Percentiles rank a stretch among this genome's conserved stretches.
Evolutionary conservation across 2,888 invertebrate genomes (phyloP).

Genomic region (Chloroclystis v-ata): DNA sequence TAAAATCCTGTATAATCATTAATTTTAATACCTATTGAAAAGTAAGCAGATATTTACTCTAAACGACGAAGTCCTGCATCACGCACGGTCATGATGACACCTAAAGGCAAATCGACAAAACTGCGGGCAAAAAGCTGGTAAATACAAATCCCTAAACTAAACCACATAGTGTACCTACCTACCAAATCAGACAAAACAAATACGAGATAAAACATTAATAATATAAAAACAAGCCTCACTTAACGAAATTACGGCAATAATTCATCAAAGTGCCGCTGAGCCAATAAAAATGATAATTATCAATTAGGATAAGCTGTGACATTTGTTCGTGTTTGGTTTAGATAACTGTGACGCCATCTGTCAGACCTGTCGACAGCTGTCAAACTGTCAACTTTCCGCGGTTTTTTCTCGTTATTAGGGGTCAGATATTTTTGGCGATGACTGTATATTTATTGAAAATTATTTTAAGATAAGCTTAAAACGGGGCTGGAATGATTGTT

Average conservation of each 20-base stretch:
- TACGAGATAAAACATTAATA: constrained; percentile 23
- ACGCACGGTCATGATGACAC: too few species aligned
- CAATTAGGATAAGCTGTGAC: constrained; percentile 59
- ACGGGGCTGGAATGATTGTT: too few species aligned
- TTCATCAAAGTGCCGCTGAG: constrained; percentile 39
- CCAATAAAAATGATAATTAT: constrained; percentile 74
- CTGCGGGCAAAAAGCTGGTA: too few species aligned
- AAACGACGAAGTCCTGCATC: too few species aligned
- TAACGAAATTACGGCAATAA: constrained; percentile 23
- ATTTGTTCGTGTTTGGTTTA: constrained; percentile 70
- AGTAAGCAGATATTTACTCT: too few species aligned
- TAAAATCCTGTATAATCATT: too few species aligned
- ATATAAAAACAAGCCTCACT: constrained; percentile 25
- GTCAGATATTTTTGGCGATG: neutral
- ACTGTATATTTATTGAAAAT: neutral
- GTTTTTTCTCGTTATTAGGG: constrained; percentile 2
- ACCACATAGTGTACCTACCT: too few species aligned
- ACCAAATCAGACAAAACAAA: neutral
- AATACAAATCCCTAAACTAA: too few species aligned
- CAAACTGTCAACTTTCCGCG: constrained; percentile 9
- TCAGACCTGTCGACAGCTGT: constrained; percentile 17
- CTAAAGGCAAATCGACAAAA: too few species aligned
- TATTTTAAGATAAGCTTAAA: too few species aligned
- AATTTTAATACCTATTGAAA: too few species aligned
- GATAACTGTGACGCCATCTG: constrained; percentile 41